Evolutionary conservation across 2,113 vertebrate species (phyloP).

Genomic region (Xiphorhynchus elegans): DNA sequence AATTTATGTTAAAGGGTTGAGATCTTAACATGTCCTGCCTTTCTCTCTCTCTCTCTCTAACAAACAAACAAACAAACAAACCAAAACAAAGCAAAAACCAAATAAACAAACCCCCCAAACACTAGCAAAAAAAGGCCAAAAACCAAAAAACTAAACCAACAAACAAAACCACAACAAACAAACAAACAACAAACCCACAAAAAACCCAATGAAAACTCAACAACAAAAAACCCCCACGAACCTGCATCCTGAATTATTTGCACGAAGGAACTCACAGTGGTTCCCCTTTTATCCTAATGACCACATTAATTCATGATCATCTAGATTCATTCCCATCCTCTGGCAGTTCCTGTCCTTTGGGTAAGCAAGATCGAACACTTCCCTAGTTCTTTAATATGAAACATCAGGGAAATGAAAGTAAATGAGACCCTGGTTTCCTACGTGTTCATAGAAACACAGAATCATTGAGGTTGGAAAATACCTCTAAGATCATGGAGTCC

Average conservation of each 20-base stretch:
- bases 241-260: neutral
- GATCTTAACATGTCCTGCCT: neutral
- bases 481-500: neutral
- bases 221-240: neutral
- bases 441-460: neutral
- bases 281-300: neutral
- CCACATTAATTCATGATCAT: neutral
- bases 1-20: neutral
- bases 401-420: neutral
- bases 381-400: neutral
- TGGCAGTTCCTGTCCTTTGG: neutral
- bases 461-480: neutral
- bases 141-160: too few relatives aligned
- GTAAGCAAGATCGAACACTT: rapidly evolving
- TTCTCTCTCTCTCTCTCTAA: neutral
- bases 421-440: neutral
- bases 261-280: neutral
- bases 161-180: too few relatives aligned
- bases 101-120: too few relatives aligned
- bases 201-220: too few relatives aligned
- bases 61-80: too few relatives aligned
- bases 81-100: too few relatives aligned
- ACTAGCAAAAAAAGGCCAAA: neutral
- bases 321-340: neutral
- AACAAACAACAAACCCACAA: neutral